These are phyloP conservation scores for Sweltsa coloradensis DNA, from an alignment of 1,140 invertebrate species.

Conservation along the genomic window DNA sequence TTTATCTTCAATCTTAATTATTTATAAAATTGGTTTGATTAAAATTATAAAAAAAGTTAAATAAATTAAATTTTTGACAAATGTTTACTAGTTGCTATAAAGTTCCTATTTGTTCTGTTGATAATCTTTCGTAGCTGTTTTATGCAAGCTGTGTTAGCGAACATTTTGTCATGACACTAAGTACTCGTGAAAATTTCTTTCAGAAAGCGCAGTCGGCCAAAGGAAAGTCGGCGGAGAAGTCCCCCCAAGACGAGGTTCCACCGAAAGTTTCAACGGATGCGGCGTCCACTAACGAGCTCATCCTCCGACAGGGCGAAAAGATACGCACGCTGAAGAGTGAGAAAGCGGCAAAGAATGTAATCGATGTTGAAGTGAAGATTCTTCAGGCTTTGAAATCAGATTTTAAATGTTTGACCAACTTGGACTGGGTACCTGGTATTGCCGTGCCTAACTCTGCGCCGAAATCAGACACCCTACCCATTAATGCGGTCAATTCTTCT, in stretches of 20 bases:
- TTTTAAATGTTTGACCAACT: slow-evolving; percentile 49
- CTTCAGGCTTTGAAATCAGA: slow-evolving; percentile 56
- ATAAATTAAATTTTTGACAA: no score
- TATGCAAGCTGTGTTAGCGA: background rate
- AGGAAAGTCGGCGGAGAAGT: slow-evolving; percentile 33
- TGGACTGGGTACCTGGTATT: slow-evolving; percentile 46
- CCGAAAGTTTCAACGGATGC: background rate
- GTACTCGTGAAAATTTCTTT: no score
- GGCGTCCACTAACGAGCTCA: slow-evolving; percentile 7
- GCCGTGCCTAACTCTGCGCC: slow-evolving; percentile 16
- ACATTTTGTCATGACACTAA: background rate
- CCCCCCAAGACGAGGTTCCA: slow-evolving; percentile 20
- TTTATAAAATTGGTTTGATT: no score
- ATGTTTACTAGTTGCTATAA: no score
- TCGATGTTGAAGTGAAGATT: slow-evolving; percentile 51
- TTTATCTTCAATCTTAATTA: no score
- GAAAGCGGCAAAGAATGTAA: slow-evolving; percentile 22
- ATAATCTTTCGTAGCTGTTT: no score
- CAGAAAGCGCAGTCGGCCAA: slow-evolving; percentile 23
- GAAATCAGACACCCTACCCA: background rate
- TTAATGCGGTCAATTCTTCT: no score
- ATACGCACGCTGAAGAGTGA: slow-evolving; percentile 32
- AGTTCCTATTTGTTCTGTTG: no score
- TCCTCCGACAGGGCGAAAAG: slow-evolving; percentile 29
- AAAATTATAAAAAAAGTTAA: no score